Conservation (phyloP, 2,113 vertebrate species). For the Cricetomys ansorgei region DNA sequence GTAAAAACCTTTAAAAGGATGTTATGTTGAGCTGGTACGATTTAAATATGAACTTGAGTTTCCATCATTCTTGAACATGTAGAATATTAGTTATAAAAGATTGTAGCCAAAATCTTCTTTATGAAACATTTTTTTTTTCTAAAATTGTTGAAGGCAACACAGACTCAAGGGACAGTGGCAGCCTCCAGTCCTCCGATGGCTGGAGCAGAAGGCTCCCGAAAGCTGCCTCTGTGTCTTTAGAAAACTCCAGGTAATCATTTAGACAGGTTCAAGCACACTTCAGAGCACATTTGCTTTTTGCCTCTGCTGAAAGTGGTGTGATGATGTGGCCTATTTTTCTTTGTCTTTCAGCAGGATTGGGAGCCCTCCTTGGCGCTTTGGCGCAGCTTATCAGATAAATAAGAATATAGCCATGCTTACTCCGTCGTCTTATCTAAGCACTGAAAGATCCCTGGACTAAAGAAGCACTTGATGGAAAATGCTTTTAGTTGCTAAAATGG, state of each 20-base stretch:
- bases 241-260: not conserved
- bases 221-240: not conserved
- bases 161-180: not conserved
- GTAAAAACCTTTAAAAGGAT: not conserved
- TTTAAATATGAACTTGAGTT: conserved; percentile 28
- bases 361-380: conserved; percentile 35
- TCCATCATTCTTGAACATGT: not conserved
- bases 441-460: conserved; percentile 36
- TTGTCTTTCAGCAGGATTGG: conserved; percentile 58
- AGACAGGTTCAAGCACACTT: not conserved
- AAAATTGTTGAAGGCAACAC: not conserved
- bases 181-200: not conserved
- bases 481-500: conserved; percentile 1
- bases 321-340: not conserved
- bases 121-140: not conserved
- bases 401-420: not conserved
- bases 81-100: not conserved
- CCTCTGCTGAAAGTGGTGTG: not conserved
- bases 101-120: not conserved
- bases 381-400: not conserved
- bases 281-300: not conserved
- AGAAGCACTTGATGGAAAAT: not conserved
- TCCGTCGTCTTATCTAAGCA: conserved; percentile 56
- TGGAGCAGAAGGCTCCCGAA: not conserved
- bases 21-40: not conserved